Percentiles rank a stretch among this genome's conserved stretches.
Conservation (phyloP, 2,113 vertebrate species). For the Melanocharis versteri region DNA sequence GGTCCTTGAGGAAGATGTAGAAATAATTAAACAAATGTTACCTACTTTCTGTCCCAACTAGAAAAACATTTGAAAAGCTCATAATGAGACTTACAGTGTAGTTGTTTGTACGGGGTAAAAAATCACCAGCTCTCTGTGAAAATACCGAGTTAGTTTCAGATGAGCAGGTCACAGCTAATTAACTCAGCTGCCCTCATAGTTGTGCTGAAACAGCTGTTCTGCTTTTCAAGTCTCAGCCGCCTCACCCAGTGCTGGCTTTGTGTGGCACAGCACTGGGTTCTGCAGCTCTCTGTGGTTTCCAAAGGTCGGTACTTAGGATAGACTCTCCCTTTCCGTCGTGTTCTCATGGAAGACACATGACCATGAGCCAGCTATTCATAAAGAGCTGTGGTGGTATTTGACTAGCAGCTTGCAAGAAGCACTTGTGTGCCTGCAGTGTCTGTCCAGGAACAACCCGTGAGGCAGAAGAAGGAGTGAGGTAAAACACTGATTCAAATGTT, state of each 20-base stretch:
- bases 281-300: neutral
- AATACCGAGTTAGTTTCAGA: neutral
- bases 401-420: neutral
- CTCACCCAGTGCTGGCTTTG: neutral
- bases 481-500: neutral
- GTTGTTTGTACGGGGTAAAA: neutral
- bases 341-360: neutral
- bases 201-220: constrained; percentile 29
- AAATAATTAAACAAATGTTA: neutral
- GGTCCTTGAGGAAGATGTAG: neutral
- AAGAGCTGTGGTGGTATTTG: neutral
- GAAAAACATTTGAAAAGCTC: neutral
- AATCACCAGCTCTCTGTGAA: neutral
- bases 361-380: neutral
- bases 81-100: neutral
- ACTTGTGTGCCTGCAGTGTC: neutral
- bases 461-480: neutral
- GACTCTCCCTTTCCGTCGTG: neutral
- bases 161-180: neutral
- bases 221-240: neutral
- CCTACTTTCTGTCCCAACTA: neutral
- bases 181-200: neutral
- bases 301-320: neutral
- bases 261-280: neutral
- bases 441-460: neutral